These are phyloP conservation scores for Gymnosoma rotundatum DNA, from an alignment of 2,888 invertebrate genomes.

Conservation along the genomic window DNA sequence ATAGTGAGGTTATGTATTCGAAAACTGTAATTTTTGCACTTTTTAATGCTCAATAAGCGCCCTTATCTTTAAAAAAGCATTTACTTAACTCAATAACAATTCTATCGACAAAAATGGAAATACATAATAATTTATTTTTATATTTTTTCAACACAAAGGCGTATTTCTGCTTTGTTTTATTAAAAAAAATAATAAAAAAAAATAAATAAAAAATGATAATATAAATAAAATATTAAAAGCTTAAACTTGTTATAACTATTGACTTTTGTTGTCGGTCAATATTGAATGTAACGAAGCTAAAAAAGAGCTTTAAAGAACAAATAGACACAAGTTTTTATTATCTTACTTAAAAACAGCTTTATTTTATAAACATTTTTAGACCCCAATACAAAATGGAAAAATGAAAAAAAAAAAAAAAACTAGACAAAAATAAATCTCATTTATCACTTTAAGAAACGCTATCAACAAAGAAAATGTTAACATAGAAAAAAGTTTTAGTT, in stretches of 20 bases:
- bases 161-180: constrained; percentile 26
- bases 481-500: too few relatives aligned
- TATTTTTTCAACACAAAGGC: constrained; percentile 26
- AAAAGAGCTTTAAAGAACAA: constrained; percentile 34
- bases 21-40: too few relatives aligned
- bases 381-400: background rate
- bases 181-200: constrained; percentile 51
- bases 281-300: background rate
- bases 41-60: too few relatives aligned
- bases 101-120: background rate
- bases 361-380: constrained; percentile 5
- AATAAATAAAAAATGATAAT: too few relatives aligned
- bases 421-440: constrained; percentile 24
- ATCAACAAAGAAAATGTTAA: background rate
- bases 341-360: constrained; percentile 24
- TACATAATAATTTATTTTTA: background rate
- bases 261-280: constrained; percentile 6
- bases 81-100: background rate
- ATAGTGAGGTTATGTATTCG: too few relatives aligned
- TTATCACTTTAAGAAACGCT: constrained; percentile 2
- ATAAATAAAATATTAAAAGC: constrained; percentile 44
- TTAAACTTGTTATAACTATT: constrained; percentile 45
- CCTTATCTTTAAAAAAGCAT: too few relatives aligned
- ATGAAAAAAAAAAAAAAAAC: background rate
- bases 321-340: constrained; percentile 19